Evolutionary conservation across 2,888 invertebrate species (phyloP), one percentile per base, ranked within the genome.

Genomic region (Pseudococcus longispinus): DNA sequence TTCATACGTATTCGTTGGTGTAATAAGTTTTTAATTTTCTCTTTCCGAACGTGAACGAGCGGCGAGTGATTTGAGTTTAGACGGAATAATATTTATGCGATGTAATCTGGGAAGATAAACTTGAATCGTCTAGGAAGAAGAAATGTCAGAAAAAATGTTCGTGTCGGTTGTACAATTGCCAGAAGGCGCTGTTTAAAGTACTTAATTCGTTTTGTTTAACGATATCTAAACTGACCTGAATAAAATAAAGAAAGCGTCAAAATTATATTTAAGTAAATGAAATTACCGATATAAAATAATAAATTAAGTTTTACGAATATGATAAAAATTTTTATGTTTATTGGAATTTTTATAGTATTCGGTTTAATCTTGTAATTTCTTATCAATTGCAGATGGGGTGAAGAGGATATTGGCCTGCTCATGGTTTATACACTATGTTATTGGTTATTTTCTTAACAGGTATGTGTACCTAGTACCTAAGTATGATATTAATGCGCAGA

Each of bases 371-470:
- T n/a, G 3, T 51, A 18, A 74, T 74, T 51, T 86, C 15, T 86
- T 29, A 23, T 85, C n/a, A 26, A 37, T 70, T 86, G 0, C 86
- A 86, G 86, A 86, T 86, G 86, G 86, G 86, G 86, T 86, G 86
- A 86, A 86, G 44, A 77, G 44, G 86, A 46, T 46, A 26, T 86
- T 86, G 46, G 86, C 86, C 86, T 80, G 86, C 86, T 86, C 86
- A 86, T 86, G 86, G 86, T 86, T 86, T 74, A 77, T 86, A 77
- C 86, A 86, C 86, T 86, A 86, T 86, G 86, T 86, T 86, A 86
- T 86, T 86, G 86, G 86, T 77, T 77, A 86, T 86, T 86, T 86
- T 86, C 86, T 86, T 86, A 86, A 77, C 86, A 86, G 86, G 86
- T 86, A 86, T 77, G 70, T 85, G n/a, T 44, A 20, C 42, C 1